Conservation (phyloP, 2,113 vertebrate species). For the Lophotis ruficrista region DNA sequence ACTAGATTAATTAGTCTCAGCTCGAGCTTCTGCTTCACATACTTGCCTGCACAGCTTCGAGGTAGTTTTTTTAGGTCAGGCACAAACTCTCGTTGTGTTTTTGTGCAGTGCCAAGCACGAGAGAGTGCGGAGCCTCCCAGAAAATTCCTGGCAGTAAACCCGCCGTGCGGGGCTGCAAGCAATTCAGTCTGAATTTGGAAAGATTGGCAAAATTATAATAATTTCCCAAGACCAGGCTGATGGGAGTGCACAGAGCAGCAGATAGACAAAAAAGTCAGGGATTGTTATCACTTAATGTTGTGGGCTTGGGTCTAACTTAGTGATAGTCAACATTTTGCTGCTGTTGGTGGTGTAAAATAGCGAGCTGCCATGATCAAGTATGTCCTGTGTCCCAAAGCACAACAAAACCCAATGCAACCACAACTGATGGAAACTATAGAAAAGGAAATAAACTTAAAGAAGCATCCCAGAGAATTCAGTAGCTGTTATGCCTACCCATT, state of each 20-base stretch:
- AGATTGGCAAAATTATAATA: not conserved
- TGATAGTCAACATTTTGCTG: not conserved
- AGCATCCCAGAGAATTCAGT: not conserved
- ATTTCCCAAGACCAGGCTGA: not conserved
- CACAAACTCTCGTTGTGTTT: not conserved
- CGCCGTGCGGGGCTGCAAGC: accelerated
- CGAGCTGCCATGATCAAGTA: not conserved
- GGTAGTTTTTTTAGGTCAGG: constrained; percentile 22
- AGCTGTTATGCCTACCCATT: not conserved
- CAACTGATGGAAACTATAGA: not conserved
- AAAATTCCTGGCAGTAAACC: not conserved
- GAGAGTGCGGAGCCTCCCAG: accelerated
- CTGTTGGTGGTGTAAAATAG: not conserved
- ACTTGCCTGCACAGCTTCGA: not conserved
- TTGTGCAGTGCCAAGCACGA: not conserved
- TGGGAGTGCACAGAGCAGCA: not conserved
- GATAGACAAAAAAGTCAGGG: not conserved
- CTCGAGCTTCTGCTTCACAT: not conserved
- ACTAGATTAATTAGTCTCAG: constrained; percentile 36
- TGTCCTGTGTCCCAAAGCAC: not conserved
- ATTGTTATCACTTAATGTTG: not conserved
- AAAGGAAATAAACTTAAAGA: not conserved
- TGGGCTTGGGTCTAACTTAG: not conserved
- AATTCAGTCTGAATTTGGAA: not conserved
- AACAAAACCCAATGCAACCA: not conserved